Percentiles rank a stretch among this genome's conserved stretches.
These are phyloP conservation scores for Encarsia formosa DNA, from an alignment of 2,888 invertebrate species.

Conservation along the genomic window DNA sequence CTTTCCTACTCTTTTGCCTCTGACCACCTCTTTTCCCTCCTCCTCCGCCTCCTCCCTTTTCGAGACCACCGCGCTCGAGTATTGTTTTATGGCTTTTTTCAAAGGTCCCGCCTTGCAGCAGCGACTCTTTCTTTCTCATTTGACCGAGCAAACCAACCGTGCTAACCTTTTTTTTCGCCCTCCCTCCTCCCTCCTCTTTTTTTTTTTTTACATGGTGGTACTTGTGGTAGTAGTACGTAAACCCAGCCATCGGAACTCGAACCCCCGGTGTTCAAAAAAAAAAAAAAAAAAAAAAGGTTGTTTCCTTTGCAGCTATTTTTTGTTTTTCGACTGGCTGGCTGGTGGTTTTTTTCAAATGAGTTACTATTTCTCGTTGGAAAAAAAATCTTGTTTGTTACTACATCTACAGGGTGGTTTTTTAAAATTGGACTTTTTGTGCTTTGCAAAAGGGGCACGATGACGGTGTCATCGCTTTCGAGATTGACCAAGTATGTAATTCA, in stretches of 20 bases:
- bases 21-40: neutral
- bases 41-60: neutral
- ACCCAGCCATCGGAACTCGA: neutral
- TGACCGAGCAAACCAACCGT: constrained; percentile 2
- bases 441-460: too few species aligned
- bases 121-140: constrained; percentile 23
- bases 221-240: neutral
- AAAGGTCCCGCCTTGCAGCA: constrained; percentile 23
- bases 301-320: neutral
- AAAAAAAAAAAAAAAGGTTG: neutral
- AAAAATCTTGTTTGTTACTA: too few species aligned
- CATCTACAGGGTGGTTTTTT: too few species aligned
- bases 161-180: neutral
- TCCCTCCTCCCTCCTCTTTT: neutral
- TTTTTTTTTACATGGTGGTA: neutral
- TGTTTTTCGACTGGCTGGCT: neutral
- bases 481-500: too few species aligned
- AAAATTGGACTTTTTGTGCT: too few species aligned
- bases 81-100: constrained; percentile 29
- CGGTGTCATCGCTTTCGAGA: too few species aligned
- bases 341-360: constrained; percentile 11
- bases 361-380: constrained; percentile 20
- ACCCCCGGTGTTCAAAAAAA: neutral
- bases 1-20: neutral
- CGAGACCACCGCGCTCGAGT: neutral